Base-by-base conservation (phyloP, 2,888 invertebrate genomes). In the Atrina japonica region DNA sequence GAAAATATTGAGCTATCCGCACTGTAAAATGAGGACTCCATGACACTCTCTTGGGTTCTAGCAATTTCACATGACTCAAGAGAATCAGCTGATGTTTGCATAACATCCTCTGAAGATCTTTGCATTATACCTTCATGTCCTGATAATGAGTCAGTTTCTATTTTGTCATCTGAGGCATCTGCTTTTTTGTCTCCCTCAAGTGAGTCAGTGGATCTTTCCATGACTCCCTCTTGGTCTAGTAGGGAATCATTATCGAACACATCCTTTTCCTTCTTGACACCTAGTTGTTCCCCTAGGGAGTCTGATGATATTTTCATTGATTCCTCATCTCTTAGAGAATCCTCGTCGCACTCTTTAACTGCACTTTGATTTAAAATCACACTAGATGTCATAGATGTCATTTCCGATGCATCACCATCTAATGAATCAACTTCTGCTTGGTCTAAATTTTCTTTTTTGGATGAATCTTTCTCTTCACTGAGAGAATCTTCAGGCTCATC, bases 141-240 rank as follows among this genome's bases (percentile, higher is more conserved):
- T 52, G 77, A 80, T 21, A 86, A 70, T 14, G 84, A 85, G 58
- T 85, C 84, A n/a, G 71, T 72, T 52, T 72, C 66, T 23, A 67
- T 29, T 35, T 64, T 72, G 49, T 66, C 66, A 41, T 53, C 60
- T 23, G 35, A 45, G 43, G 21, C 14, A 21, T 43, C 29, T 21
- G 66, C 43, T 16, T 68, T 70, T 63, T 75, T 77, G 60, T 83
- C 79, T n/a, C 73, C 76, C 66, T 86, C 87, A 18, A 88, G 73
- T 5, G 88, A 88, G 73, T 88, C 88, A 40, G 79, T 73, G 21
- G 88, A 88, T 58, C 82, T 83, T 65, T 82, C 83, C 85, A 86
- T 86, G 27, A 75, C 69, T 47, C 77, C 75, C 61, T 81, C 74
- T 30, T 77, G 74, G 6, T 76, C 80, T 18, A 77, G 81, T 7